Percentiles rank a stretch among this genome's conserved stretches.
Conservation (phyloP, 1,140 invertebrate genomes). For the Papilio polyxenes region DNA sequence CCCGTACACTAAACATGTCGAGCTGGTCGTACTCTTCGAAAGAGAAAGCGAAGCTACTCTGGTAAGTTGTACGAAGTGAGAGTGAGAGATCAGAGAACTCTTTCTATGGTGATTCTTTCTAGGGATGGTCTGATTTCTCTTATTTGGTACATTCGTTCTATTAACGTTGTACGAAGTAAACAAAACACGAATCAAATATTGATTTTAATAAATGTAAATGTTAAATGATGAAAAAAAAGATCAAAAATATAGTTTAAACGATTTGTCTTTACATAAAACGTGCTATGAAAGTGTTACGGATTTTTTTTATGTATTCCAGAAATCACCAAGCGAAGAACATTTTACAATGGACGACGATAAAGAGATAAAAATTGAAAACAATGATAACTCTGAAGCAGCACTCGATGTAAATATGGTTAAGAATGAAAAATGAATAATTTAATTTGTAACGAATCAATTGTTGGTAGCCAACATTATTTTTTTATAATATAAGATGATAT, state of each 20-base stretch:
- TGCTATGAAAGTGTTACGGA: background rate
- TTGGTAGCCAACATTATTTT: slow-evolving; percentile 20
- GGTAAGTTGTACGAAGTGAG: background rate
- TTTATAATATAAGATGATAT: background rate
- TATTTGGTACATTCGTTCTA: background rate
- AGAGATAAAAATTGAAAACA: background rate
- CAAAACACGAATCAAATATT: too few species aligned
- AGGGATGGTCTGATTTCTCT: background rate
- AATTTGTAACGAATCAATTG: slow-evolving; percentile 11
- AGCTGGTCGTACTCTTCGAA: slow-evolving; percentile 93
- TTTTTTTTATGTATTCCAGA: background rate
- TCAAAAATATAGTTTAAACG: too few species aligned
- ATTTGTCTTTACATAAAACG: too few species aligned
- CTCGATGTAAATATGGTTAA: slow-evolving; percentile 13
- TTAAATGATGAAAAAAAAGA: too few species aligned
- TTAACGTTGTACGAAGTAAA: too few species aligned
- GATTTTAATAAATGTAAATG: too few species aligned
- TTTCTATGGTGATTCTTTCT: background rate
- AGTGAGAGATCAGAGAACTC: background rate
- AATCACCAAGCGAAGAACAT: background rate
- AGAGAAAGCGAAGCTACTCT: slow-evolving; percentile 59
- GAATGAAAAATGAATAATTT: background rate
- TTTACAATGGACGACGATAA: background rate
- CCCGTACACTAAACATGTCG: slow-evolving; percentile 94
- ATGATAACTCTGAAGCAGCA: background rate